Conservation (phyloP, 2,113 vertebrate genomes). For the Oriolus oriolus region DNA sequence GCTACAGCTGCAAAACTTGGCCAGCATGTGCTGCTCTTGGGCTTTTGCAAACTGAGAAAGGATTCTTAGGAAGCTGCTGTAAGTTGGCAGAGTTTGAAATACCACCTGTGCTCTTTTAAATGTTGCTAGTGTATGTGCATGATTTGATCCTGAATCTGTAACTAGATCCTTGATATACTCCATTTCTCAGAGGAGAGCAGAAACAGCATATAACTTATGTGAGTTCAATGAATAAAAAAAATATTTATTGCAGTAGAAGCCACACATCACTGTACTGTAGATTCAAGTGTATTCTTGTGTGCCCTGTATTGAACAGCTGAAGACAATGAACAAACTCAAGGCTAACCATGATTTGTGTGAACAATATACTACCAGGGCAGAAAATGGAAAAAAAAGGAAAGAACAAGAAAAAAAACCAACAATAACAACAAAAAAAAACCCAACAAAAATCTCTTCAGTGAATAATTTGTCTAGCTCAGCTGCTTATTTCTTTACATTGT, state of each 20-base stretch:
- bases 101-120: not conserved
- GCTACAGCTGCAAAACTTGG: not conserved
- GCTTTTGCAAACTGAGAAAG: not conserved
- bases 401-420: not conserved
- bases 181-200: not conserved
- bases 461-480: not conserved
- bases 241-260: not conserved
- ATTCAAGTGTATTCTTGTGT: not conserved
- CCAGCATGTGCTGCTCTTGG: not conserved
- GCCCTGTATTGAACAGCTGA: not conserved
- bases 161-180: not conserved
- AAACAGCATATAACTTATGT: not conserved
- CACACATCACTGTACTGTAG: not conserved
- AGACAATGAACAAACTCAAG: not conserved
- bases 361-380: not conserved
- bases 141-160: not conserved
- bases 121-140: not conserved
- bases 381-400: not conserved
- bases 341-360: not conserved
- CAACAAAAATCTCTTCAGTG: too few relatives aligned
- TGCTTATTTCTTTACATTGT: not conserved
- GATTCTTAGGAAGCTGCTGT: not conserved
- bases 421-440: not conserved
- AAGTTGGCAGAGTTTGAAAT: not conserved
- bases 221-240: not conserved